These are phyloP conservation scores for Malurus melanocephalus DNA, from an alignment of 2,113 vertebrate species.

Conservation along the genomic window DNA sequence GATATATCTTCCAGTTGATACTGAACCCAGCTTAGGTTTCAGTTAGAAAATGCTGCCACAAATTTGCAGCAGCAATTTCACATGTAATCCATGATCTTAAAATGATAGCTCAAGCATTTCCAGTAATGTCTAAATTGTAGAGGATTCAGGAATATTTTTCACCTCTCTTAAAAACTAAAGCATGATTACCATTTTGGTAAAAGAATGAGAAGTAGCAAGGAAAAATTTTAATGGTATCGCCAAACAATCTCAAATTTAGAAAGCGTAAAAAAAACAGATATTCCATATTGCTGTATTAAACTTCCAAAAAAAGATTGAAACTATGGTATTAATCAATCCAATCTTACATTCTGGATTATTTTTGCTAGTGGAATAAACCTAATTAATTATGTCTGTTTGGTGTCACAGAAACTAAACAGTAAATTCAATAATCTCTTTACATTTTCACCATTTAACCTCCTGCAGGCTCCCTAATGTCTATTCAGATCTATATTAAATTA, in stretches of 20 bases:
- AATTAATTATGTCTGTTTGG: conserved; percentile 79
- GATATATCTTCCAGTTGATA: background rate
- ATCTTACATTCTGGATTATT: conserved; percentile 51
- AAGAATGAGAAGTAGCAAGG: background rate
- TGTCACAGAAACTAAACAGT: conserved; percentile 81
- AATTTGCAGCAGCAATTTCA: background rate
- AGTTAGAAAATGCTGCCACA: background rate
- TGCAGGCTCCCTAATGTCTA: conserved; percentile 85
- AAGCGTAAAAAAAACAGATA: background rate
- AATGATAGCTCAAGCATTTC: background rate
- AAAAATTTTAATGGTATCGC: background rate
- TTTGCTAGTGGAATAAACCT: conserved; percentile 66
- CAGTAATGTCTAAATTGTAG: background rate
- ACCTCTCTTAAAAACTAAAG: background rate
- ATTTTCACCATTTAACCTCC: conserved; percentile 86
- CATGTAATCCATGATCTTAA: background rate
- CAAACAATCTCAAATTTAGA: conserved; percentile 18
- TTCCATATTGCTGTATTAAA: background rate
- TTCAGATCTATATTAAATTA: conserved; percentile 89
- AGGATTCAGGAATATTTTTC: background rate
- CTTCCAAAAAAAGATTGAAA: conserved; percentile 28
- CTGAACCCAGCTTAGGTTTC: background rate
- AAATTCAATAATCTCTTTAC: conserved; percentile 87
- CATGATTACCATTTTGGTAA: background rate
- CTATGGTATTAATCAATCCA: conserved; percentile 52